Evolutionary conservation across 2,888 invertebrate species (phyloP).

Genomic region (Malthinus seriepunctatus): DNA sequence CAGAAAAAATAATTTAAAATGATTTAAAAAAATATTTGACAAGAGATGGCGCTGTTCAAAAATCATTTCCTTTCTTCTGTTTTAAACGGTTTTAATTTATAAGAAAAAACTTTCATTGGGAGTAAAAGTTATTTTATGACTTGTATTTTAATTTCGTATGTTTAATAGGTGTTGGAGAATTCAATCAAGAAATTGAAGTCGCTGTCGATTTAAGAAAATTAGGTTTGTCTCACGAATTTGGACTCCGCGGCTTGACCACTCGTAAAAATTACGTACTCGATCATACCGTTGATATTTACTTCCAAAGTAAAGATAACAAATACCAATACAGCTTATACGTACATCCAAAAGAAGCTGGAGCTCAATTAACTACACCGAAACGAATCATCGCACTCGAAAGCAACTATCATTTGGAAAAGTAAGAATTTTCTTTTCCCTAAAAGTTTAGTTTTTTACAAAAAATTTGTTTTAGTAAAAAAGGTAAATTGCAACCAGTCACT

Average conservation of each 20-base stretch:
- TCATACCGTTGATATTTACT: slow-evolving; percentile 72
- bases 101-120: too few species aligned
- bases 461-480: background rate
- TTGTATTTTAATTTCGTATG: background rate
- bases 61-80: too few species aligned
- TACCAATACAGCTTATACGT: slow-evolving; percentile 71
- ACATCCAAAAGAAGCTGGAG: slow-evolving; percentile 66
- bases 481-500: slow-evolving; percentile 6
- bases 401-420: slow-evolving; percentile 34
- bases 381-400: slow-evolving; percentile 69
- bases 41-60: too few species aligned
- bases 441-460: background rate
- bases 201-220: slow-evolving; percentile 74
- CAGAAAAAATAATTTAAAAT: too few species aligned
- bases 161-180: slow-evolving; percentile 56
- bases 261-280: slow-evolving; percentile 63
- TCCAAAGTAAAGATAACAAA: slow-evolving; percentile 71
- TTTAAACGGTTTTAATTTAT: too few species aligned
- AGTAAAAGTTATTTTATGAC: background rate
- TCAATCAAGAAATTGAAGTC: slow-evolving; percentile 66
- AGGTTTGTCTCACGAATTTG: slow-evolving; percentile 75
- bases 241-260: slow-evolving; percentile 67
- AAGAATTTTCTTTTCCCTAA: slow-evolving; percentile 3
- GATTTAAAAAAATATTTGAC: too few species aligned
- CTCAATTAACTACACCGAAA: slow-evolving; percentile 68